Conservation (phyloP, 2,797 vertebrate species). For the Lycodopsis pacificus region DNA sequence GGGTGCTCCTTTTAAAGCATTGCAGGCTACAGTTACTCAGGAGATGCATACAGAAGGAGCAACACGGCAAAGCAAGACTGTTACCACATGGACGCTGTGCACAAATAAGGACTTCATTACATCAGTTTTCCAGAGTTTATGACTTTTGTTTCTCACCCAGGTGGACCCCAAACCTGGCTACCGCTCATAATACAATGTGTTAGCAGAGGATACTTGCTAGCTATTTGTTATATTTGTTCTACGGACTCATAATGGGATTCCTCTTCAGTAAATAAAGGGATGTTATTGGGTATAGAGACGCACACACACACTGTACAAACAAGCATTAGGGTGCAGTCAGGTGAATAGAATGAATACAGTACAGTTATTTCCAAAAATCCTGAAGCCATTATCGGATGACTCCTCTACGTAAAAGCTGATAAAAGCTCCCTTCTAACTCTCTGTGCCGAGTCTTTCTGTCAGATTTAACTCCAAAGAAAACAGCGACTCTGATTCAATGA, state of each 20-base stretch:
- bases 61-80: constrained; percentile 40
- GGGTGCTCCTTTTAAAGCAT: constrained; percentile 73
- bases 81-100: constrained; percentile 32
- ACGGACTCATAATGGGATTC: constrained; percentile 18
- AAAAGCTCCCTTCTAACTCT: constrained; percentile 9
- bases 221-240: constrained; percentile 48
- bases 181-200: constrained; percentile 24
- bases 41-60: constrained; percentile 51
- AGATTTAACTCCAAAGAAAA: constrained; percentile 7
- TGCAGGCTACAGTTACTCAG: constrained; percentile 67
- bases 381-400: constrained; percentile 22
- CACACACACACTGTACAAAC: constrained; percentile 36
- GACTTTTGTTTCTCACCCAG: constrained; percentile 22
- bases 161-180: constrained; percentile 3
- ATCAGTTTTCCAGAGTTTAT: constrained; percentile 30
- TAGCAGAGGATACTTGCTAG: constrained; percentile 53
- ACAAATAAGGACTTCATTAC: constrained; percentile 42
- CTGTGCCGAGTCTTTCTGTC: constrained; percentile 15
- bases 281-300: constrained; percentile 39
- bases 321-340: constrained; percentile 54
- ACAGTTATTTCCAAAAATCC: constrained; percentile 51
- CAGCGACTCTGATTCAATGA: constrained; percentile 20
- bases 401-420: constrained; percentile 33
- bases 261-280: constrained; percentile 46
- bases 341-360: constrained; percentile 47